Percentiles rank a stretch among this genome's conserved stretches.
phyloP scores from a whole-genome alignment of 2,888 invertebrate genomes.

The Scelioninae gen. 1 region DNA sequence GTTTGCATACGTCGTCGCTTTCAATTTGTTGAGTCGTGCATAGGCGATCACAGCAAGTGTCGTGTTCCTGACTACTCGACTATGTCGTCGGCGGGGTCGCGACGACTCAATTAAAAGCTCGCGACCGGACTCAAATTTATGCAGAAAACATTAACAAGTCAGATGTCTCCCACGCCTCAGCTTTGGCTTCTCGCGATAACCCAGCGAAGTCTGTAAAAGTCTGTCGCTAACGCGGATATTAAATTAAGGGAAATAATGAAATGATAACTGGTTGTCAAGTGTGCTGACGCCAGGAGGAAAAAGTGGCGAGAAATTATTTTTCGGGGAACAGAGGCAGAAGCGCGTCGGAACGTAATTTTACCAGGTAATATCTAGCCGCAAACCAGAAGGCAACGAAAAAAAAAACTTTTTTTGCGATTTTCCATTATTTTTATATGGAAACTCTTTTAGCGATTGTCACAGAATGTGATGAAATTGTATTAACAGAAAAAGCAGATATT shows the following conservation, averaged over 20 bases:
- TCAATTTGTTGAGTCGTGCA: conserved; percentile 65
- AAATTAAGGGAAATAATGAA: conserved; percentile 83
- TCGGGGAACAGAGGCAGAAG: conserved; percentile 15
- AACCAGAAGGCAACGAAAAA: conserved; percentile 3
- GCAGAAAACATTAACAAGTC: conserved; percentile 84
- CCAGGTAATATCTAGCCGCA: conserved; percentile 16
- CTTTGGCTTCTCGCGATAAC: conserved; percentile 48
- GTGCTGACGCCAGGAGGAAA: conserved; percentile 50
- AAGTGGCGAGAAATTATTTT: conserved; percentile 60
- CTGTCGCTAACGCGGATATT: conserved; percentile 75
- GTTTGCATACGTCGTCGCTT: conserved; percentile 70
- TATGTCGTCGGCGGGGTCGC: conserved; percentile 58
- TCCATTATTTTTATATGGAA: conserved; percentile 15
- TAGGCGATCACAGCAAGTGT: conserved; percentile 65
- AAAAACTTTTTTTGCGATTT: neutral
- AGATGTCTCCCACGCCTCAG: conserved; percentile 76
- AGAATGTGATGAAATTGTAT: too few species aligned
- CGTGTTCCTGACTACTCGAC: conserved; percentile 59
- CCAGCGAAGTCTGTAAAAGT: conserved; percentile 67
- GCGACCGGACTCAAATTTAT: conserved; percentile 80
- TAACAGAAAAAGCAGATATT: too few species aligned
- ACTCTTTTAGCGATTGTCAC: neutral
- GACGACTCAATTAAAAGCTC: conserved; percentile 72
- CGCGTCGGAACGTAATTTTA: conserved; percentile 32
- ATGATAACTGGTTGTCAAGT: conserved; percentile 78